Percentiles rank a stretch among this genome's conserved stretches.
Evolutionary conservation across 2,888 invertebrate species (phyloP).

Genomic region (Drosophila lacicola): DNA sequence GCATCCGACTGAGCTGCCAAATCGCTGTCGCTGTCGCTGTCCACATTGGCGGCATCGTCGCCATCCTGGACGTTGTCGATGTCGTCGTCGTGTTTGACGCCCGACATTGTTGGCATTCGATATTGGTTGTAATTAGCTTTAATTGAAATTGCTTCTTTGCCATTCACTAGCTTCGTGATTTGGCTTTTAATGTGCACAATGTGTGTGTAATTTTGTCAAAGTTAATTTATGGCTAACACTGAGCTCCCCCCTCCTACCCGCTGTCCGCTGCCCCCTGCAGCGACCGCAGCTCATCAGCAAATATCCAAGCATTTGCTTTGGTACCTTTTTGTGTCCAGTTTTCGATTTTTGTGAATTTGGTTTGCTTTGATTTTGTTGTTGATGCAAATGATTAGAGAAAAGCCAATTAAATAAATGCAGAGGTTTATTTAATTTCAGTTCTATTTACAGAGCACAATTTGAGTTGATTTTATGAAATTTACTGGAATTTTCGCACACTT

Average conservation of each 20-base stretch:
- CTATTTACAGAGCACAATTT: constrained; percentile 4
- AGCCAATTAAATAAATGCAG: constrained; percentile 47
- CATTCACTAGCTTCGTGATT: constrained; percentile 68
- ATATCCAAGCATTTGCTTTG: constrained; percentile 18
- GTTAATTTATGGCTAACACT: constrained; percentile 72
- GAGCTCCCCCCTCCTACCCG: not conserved
- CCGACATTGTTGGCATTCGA: constrained; percentile 80
- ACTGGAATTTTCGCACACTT: constrained; percentile 1
- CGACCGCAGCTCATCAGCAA: constrained; percentile 3
- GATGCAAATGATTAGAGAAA: constrained; percentile 44
- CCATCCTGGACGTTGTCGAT: not conserved
- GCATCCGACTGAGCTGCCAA: constrained; percentile 30
- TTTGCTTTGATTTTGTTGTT: constrained; percentile 16
- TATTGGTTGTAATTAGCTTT: constrained; percentile 83
- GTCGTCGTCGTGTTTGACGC: constrained; percentile 54
- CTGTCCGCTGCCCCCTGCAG: not conserved
- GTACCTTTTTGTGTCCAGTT: constrained; percentile 15
- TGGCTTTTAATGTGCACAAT: constrained; percentile 77
- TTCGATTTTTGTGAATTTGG: constrained; percentile 16
- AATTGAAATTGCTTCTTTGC: constrained; percentile 82
- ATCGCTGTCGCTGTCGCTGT: constrained; percentile 22
- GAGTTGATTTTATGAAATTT: not conserved
- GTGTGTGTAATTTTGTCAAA: constrained; percentile 65
- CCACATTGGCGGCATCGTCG: constrained; percentile 54
- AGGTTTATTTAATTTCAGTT: constrained; percentile 11